Conservation (phyloP, 2,888 invertebrate genomes). For the Trachelus iudaicus region DNA sequence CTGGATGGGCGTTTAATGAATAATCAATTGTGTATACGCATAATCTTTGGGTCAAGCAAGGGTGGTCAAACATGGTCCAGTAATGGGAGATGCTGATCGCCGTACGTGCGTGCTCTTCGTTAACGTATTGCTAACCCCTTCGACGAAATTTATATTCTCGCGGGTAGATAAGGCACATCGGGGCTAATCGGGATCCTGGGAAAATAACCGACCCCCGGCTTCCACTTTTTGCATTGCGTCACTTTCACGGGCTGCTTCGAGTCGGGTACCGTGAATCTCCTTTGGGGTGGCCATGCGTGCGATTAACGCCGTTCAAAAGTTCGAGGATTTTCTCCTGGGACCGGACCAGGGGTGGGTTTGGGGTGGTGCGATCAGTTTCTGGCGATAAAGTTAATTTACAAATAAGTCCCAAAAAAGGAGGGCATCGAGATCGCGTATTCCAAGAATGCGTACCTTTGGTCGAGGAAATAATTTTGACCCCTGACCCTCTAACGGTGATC, state of each 20-base stretch:
- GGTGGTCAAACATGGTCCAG: conserved; percentile 41
- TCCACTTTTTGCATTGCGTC: neutral
- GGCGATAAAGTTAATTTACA: neutral
- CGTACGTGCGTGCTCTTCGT: conserved; percentile 32
- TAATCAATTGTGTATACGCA: conserved; percentile 18
- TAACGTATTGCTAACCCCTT: conserved; percentile 42
- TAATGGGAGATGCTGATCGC: conserved; percentile 46
- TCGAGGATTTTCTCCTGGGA: neutral
- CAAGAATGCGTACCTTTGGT: neutral
- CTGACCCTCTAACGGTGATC: neutral
- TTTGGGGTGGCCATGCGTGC: neutral
- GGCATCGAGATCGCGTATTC: neutral
- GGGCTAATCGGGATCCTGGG: neutral
- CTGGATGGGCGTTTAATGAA: conserved; percentile 15
- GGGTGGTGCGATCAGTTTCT: neutral
- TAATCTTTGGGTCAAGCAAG: conserved; percentile 45
- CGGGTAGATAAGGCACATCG: conserved; percentile 48
- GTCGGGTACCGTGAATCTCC: neutral
- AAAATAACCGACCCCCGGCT: neutral
- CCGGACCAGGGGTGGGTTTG: neutral
- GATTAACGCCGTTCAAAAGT: neutral
- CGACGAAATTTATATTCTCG: conserved; percentile 47
- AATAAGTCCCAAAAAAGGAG: neutral
- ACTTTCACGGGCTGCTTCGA: neutral
- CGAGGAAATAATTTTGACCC: neutral